These are phyloP conservation scores for Phrynosoma blainvillii DNA, from an alignment of 2,113 vertebrate genomes.

Conservation along the genomic window DNA sequence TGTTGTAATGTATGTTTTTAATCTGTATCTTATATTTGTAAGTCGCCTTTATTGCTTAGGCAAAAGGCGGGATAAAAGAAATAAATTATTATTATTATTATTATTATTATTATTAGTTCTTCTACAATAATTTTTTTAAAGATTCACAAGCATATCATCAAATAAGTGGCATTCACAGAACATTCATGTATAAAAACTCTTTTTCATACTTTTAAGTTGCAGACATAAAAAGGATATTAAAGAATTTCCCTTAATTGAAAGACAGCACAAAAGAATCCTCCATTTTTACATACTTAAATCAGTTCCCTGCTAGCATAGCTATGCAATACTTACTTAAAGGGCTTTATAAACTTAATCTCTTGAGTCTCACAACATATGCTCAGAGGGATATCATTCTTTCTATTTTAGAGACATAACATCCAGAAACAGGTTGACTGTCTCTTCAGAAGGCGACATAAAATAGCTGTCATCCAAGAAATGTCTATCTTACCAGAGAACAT, in stretches of 20 bases:
- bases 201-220: background rate
- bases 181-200: background rate
- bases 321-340: background rate
- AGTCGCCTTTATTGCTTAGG: too few relatives aligned
- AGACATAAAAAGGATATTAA: too few relatives aligned
- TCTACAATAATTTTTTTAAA: background rate
- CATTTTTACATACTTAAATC: background rate
- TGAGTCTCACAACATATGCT: background rate
- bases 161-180: background rate
- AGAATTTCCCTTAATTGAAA: background rate
- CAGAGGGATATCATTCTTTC: background rate
- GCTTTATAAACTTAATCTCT: background rate
- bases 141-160: background rate
- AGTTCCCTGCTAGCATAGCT: background rate
- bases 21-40: too few relatives aligned
- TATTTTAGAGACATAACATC: background rate
- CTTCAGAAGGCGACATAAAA: background rate
- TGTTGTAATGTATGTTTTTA: too few relatives aligned
- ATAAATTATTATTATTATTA: too few relatives aligned
- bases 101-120: too few relatives aligned
- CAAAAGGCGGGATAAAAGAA: too few relatives aligned
- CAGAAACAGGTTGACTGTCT: background rate
- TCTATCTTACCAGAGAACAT: constrained; percentile 90
- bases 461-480: constrained; percentile 5
- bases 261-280: background rate